A percentile compares a stretch with the other conserved stretches of the same genome.
Evolutionary conservation across 1,140 invertebrate species (phyloP).

Genomic region (Oreohelix idahoensis): DNA sequence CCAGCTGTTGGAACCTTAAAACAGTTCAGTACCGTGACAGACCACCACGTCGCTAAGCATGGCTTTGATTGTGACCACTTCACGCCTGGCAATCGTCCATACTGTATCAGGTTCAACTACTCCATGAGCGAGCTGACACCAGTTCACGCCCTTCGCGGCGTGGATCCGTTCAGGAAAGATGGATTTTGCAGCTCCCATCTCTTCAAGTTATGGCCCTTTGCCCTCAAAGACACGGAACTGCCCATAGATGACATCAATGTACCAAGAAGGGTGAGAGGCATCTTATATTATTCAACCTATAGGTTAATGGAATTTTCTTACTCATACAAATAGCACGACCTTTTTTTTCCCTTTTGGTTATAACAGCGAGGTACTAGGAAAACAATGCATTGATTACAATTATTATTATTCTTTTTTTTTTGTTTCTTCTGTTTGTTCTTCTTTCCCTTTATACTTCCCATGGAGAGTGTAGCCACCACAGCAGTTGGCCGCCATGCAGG

Average conservation of each 20-base stretch:
- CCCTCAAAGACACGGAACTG: constrained; percentile 56
- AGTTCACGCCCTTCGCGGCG: constrained; percentile 51
- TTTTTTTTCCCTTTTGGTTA: no score
- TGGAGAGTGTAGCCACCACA: no score
- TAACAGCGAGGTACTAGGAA: no score
- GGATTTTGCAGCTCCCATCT: constrained; percentile 57
- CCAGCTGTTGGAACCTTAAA: constrained; percentile 66
- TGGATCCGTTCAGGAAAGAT: constrained; percentile 64
- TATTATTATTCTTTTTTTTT: no score
- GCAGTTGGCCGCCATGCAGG: no score
- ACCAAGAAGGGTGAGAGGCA: constrained; percentile 40
- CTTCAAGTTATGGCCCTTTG: constrained; percentile 67
- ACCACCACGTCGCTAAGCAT: constrained; percentile 61
- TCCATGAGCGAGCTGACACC: constrained; percentile 59
- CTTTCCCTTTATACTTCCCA: no score
- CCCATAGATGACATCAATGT: constrained; percentile 58
- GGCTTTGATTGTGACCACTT: constrained; percentile 63
- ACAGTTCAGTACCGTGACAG: constrained; percentile 51
- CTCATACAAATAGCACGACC: no score
- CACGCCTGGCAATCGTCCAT: constrained; percentile 55
- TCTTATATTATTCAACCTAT: no score
- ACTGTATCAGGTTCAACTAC: constrained; percentile 62
- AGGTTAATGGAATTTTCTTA: no score
- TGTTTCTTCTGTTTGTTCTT: no score
- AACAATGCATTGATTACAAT: no score